Evolutionary conservation across 2,797 vertebrate species (phyloP), one percentile per base, ranked within the genome.

Genomic region (Coregonus ussuriensis): DNA sequence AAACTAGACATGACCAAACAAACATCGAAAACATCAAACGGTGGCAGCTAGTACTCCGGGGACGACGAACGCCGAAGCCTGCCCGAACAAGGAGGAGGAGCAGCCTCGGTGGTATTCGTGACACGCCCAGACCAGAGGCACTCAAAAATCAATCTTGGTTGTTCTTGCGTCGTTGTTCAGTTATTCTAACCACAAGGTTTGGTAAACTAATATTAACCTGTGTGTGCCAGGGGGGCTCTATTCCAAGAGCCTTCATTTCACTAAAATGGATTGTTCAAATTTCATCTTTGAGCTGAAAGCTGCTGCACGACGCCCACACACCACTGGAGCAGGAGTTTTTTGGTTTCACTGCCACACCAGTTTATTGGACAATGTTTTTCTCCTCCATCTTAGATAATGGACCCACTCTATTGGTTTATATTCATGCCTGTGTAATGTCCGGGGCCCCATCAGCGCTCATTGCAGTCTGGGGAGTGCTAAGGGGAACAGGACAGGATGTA

Each of bases 371-470:
- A 68, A 29, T 67, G 9, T 33, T 67, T 33, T 33, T 33, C 62
- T 25, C 31, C 33, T 41, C 69, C 13, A 2, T 47, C 41, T 71
- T 18, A 11, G 21, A 52, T 71, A 25, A 71, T 71, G 47, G 69
- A 71, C 69, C 25, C 69, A 52, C 69, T 52, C 25, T 25, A 53
- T 71, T 71, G 69, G 47, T 29, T 71, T 11, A 71, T 25, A 4
- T 52, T 15, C 21, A 31, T 71, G 69, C 21, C 41, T 14, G 69
- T 47, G 69, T 51, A 25, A 11, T 71, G 41, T 25, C 41, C 11
- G 6, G 37, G 69, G 21, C 18, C 69, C 69, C 21, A 71, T 53
- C 69, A 25, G 69, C 9, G n/a, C 37, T 71, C n/a, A 71, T 15
- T 14, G 69, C 21, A 25, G 47, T 71, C 69, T 71, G 18, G 47